Evolutionary conservation across 2,113 vertebrate genomes (phyloP), one percentile per base, ranked within the genome.

Genomic region (Mobula hypostoma): DNA sequence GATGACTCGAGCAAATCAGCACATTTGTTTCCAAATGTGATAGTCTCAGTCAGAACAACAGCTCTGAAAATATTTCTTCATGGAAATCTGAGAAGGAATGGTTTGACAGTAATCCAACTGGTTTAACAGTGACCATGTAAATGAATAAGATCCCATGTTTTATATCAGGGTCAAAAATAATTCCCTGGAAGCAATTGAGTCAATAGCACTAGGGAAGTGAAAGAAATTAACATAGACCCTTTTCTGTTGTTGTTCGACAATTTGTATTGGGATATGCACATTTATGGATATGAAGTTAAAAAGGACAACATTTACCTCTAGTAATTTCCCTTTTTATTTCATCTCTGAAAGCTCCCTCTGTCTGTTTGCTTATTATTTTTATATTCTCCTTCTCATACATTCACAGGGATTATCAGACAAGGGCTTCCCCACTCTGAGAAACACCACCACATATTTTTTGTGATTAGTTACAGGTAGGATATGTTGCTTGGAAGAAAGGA

Each of bases 1-100:
- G 90, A 92, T 92, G 90, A 92, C 90, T 74, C 40, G 19, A 15
- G 70, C 70, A 40, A 74, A 12, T 93, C 66, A 40, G 70, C 91
- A 17, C 58, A 66, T 85, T 66, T 88, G 58, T 88, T 93, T 93
- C 74, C 91, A 72, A 74, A 74, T 48, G 6, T 5, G 0, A 93
- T 74, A 11, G 21, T 56, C 7, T 56, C 61, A 70, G 63, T 36
- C 1, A n/a, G 61, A 32, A 68, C 29, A 36, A 70, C 36, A 40
- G 19, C 21, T 93, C 68, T 92, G 66, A 92, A 40, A 24, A 70
- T 68, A 61, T 36, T 72, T 24, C 90, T 70, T 72, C 91, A 93
- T 56, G 36, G 27, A 27, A 93, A 27, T 21, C 5, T 74, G 17
- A 70, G 32, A 93, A 93, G 27, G 8, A n/a, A 32, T 48, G 7